Conservation (phyloP, 2,888 invertebrate genomes). For the Catocala fraxini region DNA sequence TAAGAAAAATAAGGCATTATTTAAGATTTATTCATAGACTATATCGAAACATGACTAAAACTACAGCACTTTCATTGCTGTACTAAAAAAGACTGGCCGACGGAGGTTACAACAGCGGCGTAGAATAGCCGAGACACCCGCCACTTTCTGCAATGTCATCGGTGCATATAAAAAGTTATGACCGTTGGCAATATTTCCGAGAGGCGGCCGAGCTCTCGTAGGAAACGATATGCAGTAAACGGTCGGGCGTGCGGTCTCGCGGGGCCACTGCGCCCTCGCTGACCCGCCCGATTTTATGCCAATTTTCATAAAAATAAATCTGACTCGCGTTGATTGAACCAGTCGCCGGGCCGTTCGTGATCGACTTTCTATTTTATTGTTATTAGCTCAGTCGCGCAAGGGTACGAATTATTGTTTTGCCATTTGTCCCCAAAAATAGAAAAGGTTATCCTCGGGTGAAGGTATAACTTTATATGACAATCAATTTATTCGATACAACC, state of each 20-base stretch:
- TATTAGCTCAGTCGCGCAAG: constrained; percentile 83
- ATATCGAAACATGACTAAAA: background rate
- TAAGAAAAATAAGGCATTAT: too few species aligned
- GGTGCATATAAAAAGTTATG: constrained; percentile 88
- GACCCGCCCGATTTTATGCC: constrained; percentile 87
- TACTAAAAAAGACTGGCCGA: background rate
- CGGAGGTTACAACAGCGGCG: constrained; percentile 58
- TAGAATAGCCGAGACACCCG: constrained; percentile 58
- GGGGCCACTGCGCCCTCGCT: constrained; percentile 80
- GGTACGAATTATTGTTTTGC: constrained; percentile 87
- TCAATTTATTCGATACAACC: constrained; percentile 49
- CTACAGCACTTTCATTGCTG: background rate
- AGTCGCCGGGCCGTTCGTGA: constrained; percentile 81
- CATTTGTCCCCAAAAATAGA: constrained; percentile 81
- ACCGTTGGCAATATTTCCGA: constrained; percentile 85
- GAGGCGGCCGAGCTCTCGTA: constrained; percentile 70
- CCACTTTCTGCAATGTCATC: constrained; percentile 87
- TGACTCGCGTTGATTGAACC: constrained; percentile 86
- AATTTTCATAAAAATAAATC: constrained; percentile 88
- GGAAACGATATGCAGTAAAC: constrained; percentile 88
- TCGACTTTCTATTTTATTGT: constrained; percentile 87
- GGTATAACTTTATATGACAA: constrained; percentile 68
- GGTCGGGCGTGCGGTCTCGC: constrained; percentile 85
- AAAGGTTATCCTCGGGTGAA: constrained; percentile 57
- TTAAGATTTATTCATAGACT: background rate